Percentiles rank a stretch among this genome's conserved stretches.
phyloP scores from a whole-genome alignment of 1,140 invertebrate species.

The Bicyclus anynana region DNA sequence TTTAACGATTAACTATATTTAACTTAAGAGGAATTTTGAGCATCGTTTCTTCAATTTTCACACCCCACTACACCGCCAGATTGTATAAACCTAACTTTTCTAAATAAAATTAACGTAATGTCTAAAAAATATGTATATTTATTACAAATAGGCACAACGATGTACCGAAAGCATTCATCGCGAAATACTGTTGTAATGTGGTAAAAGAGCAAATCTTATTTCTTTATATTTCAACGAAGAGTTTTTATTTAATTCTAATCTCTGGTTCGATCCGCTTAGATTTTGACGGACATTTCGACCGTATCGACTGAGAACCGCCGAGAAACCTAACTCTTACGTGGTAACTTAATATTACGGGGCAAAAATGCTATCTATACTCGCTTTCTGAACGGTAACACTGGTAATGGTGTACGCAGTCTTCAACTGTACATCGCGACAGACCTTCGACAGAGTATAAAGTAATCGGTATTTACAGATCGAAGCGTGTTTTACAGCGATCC shows the following conservation, averaged over 20 bases:
- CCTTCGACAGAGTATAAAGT: constrained; percentile 43
- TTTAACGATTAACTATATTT: constrained; percentile 39
- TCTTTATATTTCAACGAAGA: constrained; percentile 68
- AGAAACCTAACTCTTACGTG: constrained; percentile 72
- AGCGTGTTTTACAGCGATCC: constrained; percentile 70
- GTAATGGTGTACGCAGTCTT: constrained; percentile 47
- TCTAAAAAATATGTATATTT: constrained; percentile 69
- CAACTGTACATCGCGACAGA: constrained; percentile 62
- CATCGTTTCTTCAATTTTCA: constrained; percentile 48
- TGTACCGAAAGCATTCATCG: constrained; percentile 71
- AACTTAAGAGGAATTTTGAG: constrained; percentile 63
- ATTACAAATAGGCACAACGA: constrained; percentile 59
- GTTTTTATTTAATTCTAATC: constrained; percentile 69
- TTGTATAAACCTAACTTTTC: constrained; percentile 58
- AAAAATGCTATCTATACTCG: constrained; percentile 67
- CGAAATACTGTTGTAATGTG: constrained; percentile 69
- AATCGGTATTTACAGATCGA: constrained; percentile 68
- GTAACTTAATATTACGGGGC: constrained; percentile 75
- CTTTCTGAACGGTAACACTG: constrained; percentile 67
- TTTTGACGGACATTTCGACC: constrained; percentile 47
- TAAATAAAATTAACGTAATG: constrained; percentile 74
- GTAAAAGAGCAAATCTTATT: constrained; percentile 71
- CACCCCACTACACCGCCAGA: constrained; percentile 52
- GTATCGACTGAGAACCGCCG: constrained; percentile 50
- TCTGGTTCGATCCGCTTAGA: constrained; percentile 61